phyloP scores from a whole-genome alignment of 2,797 vertebrate genomes.

The Cephalopachus bancanus region DNA sequence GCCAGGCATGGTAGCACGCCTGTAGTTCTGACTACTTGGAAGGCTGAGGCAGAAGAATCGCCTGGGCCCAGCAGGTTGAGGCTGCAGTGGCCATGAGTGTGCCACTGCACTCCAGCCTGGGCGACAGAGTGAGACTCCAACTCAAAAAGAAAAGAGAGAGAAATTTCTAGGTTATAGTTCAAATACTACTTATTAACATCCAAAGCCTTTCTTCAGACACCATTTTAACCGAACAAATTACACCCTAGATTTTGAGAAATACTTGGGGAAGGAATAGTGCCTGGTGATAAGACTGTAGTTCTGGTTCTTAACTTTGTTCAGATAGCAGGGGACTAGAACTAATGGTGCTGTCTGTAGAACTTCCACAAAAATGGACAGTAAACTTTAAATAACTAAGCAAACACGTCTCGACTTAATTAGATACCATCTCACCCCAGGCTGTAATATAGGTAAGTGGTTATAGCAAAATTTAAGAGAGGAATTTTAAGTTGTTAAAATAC shows the following conservation, averaged over 20 bases:
- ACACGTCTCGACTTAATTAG: background rate
- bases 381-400: slow-evolving; percentile 37
- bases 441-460: background rate
- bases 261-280: background rate
- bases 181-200: background rate
- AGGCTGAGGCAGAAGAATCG: background rate
- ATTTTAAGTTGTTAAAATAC: slow-evolving; percentile 31
- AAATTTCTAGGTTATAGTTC: background rate
- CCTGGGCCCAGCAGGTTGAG: background rate
- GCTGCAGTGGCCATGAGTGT: background rate
- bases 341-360: background rate
- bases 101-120: background rate
- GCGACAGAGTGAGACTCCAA: background rate
- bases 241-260: background rate
- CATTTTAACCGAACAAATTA: slow-evolving; percentile 22
- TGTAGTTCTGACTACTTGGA: background rate
- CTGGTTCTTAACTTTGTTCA: background rate
- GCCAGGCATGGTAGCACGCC: background rate
- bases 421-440: background rate
- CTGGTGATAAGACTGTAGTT: background rate
- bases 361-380: background rate
- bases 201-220: background rate
- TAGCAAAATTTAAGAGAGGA: slow-evolving; percentile 22
- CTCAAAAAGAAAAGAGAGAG: background rate
- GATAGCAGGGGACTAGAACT: background rate